These are phyloP conservation scores for Drosophila stalkeri DNA, from an alignment of 2,888 invertebrate genomes.

Conservation along the genomic window DNA sequence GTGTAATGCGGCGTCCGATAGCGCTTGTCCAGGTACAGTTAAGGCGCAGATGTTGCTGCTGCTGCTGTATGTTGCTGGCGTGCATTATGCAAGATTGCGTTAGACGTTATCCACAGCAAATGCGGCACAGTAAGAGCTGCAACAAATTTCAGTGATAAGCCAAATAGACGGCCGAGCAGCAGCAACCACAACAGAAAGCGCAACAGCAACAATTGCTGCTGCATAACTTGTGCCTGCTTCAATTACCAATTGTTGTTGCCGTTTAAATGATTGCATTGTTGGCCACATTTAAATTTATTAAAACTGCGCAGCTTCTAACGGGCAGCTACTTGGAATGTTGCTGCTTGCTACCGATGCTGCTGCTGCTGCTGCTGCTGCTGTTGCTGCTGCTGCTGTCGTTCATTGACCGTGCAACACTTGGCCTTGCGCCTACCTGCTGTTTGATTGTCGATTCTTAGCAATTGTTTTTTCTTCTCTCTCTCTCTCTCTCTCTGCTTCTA, in stretches of 20 bases:
- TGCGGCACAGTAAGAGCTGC: conserved; percentile 43
- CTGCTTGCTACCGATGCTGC: conserved; percentile 27
- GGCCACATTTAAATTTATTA: conserved; percentile 79
- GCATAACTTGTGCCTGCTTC: conserved; percentile 65
- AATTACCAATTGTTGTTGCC: conserved; percentile 79
- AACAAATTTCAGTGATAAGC: conserved; percentile 54
- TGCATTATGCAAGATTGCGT: conserved; percentile 57
- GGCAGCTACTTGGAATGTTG: conserved; percentile 64
- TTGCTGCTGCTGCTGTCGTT: conserved; percentile 33
- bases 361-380: conserved; percentile 29
- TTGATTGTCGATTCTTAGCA: conserved; percentile 38
- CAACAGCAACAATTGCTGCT: conserved; percentile 31
- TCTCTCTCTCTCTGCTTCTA: not conserved
- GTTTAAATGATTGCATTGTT: conserved; percentile 75
- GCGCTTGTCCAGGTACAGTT: conserved; percentile 45
- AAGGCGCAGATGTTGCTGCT: conserved; percentile 23
- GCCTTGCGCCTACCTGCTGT: conserved; percentile 16
- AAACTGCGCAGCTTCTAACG: conserved; percentile 75
- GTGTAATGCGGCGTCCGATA: conserved; percentile 64
- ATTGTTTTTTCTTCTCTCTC: conserved; percentile 33
- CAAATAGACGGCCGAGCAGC: conserved; percentile 26
- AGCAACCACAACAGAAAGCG: conserved; percentile 19
- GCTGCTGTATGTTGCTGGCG: conserved; percentile 46
- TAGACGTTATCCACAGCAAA: conserved; percentile 51
- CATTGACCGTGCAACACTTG: conserved; percentile 62